Evolutionary conservation across 2,888 invertebrate species (phyloP), one percentile per base, ranked within the genome.

Genomic region (Oscheius sp.): DNA sequence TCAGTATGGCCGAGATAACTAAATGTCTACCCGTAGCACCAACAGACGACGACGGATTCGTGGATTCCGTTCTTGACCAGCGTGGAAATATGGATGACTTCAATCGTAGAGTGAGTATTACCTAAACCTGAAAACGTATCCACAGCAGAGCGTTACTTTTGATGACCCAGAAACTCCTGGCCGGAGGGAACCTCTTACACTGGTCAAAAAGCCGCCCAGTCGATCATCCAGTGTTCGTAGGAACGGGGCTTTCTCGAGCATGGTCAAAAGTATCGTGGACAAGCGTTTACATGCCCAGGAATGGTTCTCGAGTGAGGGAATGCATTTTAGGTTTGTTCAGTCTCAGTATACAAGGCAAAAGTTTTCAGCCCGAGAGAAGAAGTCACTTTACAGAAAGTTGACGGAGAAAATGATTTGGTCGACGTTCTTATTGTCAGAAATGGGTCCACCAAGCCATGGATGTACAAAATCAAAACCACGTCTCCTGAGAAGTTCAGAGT

Each of bases 401-500:
- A 80, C 9, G 83, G 81, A 1, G 83, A 83, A 62, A 79, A 70
- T 53, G 85, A 85, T 63, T 75, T 81, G 3, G 76, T 85, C 3
- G 85, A 85, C 63, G 78, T 84, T 9, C 76, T 85, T 2, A 70
- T 79, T 9, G 78, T 85, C 9, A 77, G 78, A 48, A 85, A 85
- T 68, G 75, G 74, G 47, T 77, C 82, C 2, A 76, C 76, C 2
- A 75, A 77, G 21, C 78, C 70, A n/a, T 74, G 84, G 58, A 76
- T 79, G 1, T 92, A 92, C 63, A 91, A 96, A 65, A 76, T 97
- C 79, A 94, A 97, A 90, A 97, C 96, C 13, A 97, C 96, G 2
- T 94, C 96, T 0, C 97, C 96, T 0, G 95, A 96, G 86, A 96
- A 96, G 90, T 97, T 95, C 90, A 92, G 95, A 47, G 97, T 98